Base-by-base conservation (phyloP, 1,140 invertebrate species). In the Aphidius ervi region DNA sequence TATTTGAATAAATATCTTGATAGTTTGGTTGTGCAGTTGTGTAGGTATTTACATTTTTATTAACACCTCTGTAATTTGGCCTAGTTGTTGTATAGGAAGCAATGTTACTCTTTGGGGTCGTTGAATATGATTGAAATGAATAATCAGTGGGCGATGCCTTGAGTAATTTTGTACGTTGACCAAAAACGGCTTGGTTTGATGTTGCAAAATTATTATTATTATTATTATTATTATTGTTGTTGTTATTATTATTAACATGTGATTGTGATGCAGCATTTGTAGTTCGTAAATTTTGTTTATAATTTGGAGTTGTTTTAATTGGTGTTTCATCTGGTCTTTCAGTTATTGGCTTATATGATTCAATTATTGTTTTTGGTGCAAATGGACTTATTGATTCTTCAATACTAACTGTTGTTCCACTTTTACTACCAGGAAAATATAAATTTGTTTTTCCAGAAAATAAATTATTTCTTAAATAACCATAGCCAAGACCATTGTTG, bases 351-450 rank as follows among this genome's bases (percentile, higher is more conserved):
- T 72, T 74, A 0, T 68, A 45, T 23, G 65, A 65, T 54, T 79
- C 77, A 9, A 79, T 67, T n/a, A 79, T 75, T 0, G 76, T 79
- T 55, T 71, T 70, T 0, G 78, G 76, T 6, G 73, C 43, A 10
- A 78, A 78, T 0, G 78, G 78, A 46, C 70, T 78, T 31, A 79
- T 73, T 0, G 78, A 79, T 65, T 80, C 78, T 53, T 80, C 75
- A 46, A 78, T 78, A 65, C 71, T 78, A 2, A 80, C 76, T 3
- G 71, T 69, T 1, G 77, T 78, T 42, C 75, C 77, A 5, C 75
- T 67, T 53, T 78, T 78, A 3, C 75, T 76, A 9, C 65, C 64
- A 4, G 78, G 78, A 45, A 77, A 78, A 53, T 77, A 80, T n/a
- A 76, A 79, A 49, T 78, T 77, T 41, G 76, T 70, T 57, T 73